phyloP scores from a whole-genome alignment of 2,113 vertebrate genomes.

The Eudyptes chrysolophus region DNA sequence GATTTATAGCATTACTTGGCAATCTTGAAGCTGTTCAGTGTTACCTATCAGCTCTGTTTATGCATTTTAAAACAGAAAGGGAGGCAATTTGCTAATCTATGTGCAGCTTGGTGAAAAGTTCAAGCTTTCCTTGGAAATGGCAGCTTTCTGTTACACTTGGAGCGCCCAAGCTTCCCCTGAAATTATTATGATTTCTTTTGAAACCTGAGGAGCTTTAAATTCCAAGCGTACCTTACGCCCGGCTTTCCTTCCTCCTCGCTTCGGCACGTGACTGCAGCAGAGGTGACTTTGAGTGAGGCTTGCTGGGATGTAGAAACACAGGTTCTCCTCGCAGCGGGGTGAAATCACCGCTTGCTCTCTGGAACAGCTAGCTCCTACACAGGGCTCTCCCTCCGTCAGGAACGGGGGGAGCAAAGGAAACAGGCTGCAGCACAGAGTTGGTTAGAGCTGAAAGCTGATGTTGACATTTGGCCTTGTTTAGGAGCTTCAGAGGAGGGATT shows the following conservation, averaged over 20 bases:
- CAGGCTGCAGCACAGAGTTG: neutral
- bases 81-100: neutral
- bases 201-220: neutral
- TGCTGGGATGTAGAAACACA: neutral
- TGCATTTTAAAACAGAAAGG: neutral
- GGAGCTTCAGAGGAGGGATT: slow-evolving; percentile 16
- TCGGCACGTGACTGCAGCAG: neutral
- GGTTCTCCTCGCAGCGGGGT: neutral
- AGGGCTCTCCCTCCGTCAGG: neutral
- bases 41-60: neutral
- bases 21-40: neutral
- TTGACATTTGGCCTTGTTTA: neutral
- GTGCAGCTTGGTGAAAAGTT: neutral
- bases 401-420: neutral
- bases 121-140: neutral
- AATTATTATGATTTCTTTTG: neutral
- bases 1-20: neutral
- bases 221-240: accelerated
- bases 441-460: neutral
- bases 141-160: neutral
- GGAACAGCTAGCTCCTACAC: neutral
- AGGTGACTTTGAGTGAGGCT: neutral
- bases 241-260: neutral
- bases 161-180: neutral
- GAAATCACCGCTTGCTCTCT: neutral